phyloP scores from a whole-genome alignment of 2,797 vertebrate genomes.

The Danio choprae region DNA sequence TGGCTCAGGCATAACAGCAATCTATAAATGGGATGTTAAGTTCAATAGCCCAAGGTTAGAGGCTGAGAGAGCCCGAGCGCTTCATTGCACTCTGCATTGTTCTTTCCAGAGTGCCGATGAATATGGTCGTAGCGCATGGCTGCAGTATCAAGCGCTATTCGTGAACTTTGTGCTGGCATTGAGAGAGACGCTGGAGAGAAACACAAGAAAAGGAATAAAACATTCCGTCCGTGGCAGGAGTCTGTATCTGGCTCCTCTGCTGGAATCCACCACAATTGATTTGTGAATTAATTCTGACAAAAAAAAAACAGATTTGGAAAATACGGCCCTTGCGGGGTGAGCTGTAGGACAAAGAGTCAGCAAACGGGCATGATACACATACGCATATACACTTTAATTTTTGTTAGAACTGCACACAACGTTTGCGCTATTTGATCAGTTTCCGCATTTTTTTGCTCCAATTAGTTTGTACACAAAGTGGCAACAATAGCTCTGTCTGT shows the following conservation, averaged over 20 bases:
- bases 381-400: neutral
- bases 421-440: no score
- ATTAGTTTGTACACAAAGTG: neutral
- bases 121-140: conserved; percentile 57
- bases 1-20: conserved; percentile 72
- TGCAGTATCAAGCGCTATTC: conserved; percentile 60
- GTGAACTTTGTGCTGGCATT: conserved; percentile 62
- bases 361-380: neutral
- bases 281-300: conserved; percentile 57
- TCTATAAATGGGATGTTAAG: conserved; percentile 79
- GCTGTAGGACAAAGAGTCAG: conserved; percentile 1
- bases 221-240: conserved; percentile 48
- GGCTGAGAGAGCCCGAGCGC: conserved; percentile 57
- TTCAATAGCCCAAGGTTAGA: conserved; percentile 82
- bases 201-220: conserved; percentile 52
- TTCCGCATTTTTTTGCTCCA: neutral
- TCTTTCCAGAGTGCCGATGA: conserved; percentile 57
- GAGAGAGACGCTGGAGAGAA: conserved; percentile 4
- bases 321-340: conserved; percentile 25
- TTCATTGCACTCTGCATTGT: conserved; percentile 57
- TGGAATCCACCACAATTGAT: conserved; percentile 39
- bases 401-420: no score
- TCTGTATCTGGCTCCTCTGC: conserved; percentile 19
- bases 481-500: neutral
- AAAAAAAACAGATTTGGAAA: conserved; percentile 55